A percentile compares a stretch with the other conserved stretches of the same genome.
phyloP scores from a whole-genome alignment of 2,888 invertebrate species.

The Dasypogon diadema region DNA sequence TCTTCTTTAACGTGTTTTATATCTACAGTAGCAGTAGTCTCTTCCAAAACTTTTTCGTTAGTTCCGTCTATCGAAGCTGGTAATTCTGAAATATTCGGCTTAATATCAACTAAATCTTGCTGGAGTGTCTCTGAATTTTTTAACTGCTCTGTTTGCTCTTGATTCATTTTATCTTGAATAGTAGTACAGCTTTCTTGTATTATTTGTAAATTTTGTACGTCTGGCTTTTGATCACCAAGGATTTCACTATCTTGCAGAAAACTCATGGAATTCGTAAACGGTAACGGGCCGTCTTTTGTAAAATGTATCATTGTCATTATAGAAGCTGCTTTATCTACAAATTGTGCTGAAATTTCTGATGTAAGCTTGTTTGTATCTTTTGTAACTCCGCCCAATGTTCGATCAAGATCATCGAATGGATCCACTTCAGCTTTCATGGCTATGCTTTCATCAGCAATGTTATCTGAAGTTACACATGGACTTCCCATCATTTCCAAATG shows the following conservation, averaged over 20 bases:
- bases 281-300: too few species aligned
- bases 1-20: too few species aligned
- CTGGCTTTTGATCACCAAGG: neutral
- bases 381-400: neutral
- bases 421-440: neutral
- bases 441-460: neutral
- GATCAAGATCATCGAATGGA: neutral
- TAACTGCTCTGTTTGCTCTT: too few species aligned
- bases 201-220: neutral
- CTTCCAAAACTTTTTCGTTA: too few species aligned
- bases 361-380: neutral
- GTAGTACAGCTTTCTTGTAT: too few species aligned
- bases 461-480: neutral
- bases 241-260: neutral
- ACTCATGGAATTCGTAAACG: too few species aligned
- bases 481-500: neutral
- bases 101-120: too few species aligned
- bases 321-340: neutral
- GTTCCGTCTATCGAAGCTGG: too few species aligned
- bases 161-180: too few species aligned
- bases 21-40: too few species aligned
- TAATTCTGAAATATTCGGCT: too few species aligned
- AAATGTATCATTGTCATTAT: neutral
- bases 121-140: too few species aligned
- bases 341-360: neutral